Base-by-base conservation (phyloP, 2,113 vertebrate species). In the Camarhynchus parvulus region DNA sequence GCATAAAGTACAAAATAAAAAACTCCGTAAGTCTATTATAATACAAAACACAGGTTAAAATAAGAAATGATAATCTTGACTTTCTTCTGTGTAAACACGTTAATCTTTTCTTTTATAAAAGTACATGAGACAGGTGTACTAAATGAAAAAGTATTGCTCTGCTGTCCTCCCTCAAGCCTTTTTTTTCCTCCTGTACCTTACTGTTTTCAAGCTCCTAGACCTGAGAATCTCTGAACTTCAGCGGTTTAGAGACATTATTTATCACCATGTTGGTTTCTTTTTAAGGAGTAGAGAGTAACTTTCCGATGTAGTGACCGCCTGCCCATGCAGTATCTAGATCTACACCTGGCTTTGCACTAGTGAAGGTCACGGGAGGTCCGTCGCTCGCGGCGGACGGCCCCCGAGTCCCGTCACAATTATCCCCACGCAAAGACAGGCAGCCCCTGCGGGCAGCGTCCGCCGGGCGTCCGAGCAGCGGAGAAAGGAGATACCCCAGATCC, bases 11-110 rank as follows among this genome's bases (percentile, higher is more conserved):
- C 97, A 98, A 98, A 98, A 98, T 98, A 97, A 98, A 98, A 97
- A 97, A 92, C 87, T 97, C 94, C 94, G 5, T 89, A 94, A 80
- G 92, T 97, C 98, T 97, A 97, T 97, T 98, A 98, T 98, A 97
- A 98, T 99, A 99, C 98, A 99, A 99, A 99, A 97, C 98, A 99
- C 97, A 99, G 99, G 98, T 98, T 98, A 98, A 98, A 99, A 98
- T 98, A 97, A 97, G 96, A 98, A 97, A 96, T 77, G 44, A 93
- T 97, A 92, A 85, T 75, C 97, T 96, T 92, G 87, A 96, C 83
- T 96, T 98, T 95, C 95, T 97, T 98, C 96, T 96, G 95, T 98
- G 98, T 98, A 98, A 98, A 98, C 98, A 97, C 92, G 96, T 97
- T 96, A 87, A 97, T 95, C 66, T 94, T 95, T 94, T 88, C 83